Conservation (phyloP, 64 coral and sea anemone species). For the Exaiptasia diaphana region DNA sequence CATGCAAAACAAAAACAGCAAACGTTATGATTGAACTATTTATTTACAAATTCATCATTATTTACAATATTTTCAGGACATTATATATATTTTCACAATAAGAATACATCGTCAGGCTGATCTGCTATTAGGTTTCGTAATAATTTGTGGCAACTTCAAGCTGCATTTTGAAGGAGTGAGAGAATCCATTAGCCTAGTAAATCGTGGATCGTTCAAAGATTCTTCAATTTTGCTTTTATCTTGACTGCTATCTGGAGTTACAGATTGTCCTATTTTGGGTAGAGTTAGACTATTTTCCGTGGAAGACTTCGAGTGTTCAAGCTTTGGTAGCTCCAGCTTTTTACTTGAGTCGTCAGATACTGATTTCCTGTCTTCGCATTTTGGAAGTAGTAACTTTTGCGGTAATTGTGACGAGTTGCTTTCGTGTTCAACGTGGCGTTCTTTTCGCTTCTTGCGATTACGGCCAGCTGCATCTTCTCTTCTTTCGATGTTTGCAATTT, state of each 20-base stretch:
- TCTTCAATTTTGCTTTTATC: background rate
- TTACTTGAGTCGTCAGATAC: background rate
- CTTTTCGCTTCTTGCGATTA: background rate
- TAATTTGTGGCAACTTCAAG: slow-evolving; percentile 5
- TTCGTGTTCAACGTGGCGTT: background rate
- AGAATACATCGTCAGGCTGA: too few species aligned
- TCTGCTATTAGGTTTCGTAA: background rate
- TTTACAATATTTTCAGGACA: too few species aligned
- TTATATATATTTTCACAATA: too few species aligned
- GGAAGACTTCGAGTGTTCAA: background rate
- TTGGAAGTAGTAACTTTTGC: too few species aligned
- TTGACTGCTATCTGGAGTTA: background rate
- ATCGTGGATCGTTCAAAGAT: background rate
- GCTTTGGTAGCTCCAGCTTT: background rate
- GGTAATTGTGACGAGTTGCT: too few species aligned
- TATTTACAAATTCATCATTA: too few species aligned
- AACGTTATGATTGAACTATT: too few species aligned
- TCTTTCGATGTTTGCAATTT: background rate
- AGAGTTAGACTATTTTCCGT: background rate
- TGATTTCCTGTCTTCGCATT: too few species aligned
- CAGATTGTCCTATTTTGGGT: background rate
- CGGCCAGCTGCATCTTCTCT: background rate
- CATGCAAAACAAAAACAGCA: too few species aligned
- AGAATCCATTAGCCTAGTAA: background rate
- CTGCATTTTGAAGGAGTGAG: background rate